Base-by-base conservation (phyloP, 1,140 invertebrate genomes). In the Pseudoatta argentina region DNA sequence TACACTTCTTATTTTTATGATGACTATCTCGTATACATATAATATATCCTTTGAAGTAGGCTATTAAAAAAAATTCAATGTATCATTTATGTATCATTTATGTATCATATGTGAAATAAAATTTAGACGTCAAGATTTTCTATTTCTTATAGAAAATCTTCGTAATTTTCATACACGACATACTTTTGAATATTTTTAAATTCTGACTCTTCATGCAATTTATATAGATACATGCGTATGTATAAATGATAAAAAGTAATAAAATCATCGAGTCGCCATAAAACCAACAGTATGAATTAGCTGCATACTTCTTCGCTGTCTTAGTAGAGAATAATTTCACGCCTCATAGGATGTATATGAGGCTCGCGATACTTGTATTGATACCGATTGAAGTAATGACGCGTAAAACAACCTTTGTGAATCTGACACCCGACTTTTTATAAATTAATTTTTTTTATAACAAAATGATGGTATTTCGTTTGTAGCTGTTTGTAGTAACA, bases 251-350 rank as follows among this genome's bases (percentile, higher is more conserved):
- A 48, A 78, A 24, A 2, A 14, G 16, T 34, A 39, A 18, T 21
- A 24, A 61, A 59, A 76, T 76, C 30, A 39, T 61, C 8, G 18
- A 66, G 1, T 77, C 18, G 2, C 3, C 12, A n/a, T 71, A 61
- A 14, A 71, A 67, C 14, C 21, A 16, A 66, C 44, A n/a, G 21
- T 10, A 3, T 16, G 5, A 72, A 82, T 81, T 81, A 44, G 21
- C 18, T n/a, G 18, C 66, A 34, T 18, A 34, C 0, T 21, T 72
- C 21, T 72, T 81, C 24, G 18, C 1, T 7, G 21, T 57, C 16
- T 59, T 27, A 6, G 39, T 34, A 21, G 24, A 59, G 78, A 82
- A 30, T 71, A 81, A 72, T 72, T 81, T 59, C 53, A 72, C 12
- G 34, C 53, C 48, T 59, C 66, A 48, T 27, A 27, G 3, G 8